Conservation (phyloP, 2,113 vertebrate species). For the Gymnocephalus cernua region DNA sequence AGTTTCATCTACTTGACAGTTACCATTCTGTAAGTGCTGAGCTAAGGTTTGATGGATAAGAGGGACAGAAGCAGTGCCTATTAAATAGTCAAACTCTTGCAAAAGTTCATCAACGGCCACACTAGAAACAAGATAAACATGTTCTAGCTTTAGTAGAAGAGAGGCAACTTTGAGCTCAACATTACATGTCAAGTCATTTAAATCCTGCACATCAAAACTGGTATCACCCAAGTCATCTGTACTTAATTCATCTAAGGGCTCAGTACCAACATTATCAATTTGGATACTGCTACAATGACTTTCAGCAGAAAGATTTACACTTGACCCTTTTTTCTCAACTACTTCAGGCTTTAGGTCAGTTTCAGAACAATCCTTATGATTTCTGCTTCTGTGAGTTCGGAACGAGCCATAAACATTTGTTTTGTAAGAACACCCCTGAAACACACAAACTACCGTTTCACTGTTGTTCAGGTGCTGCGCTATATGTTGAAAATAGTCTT, state of each 20-base stretch:
- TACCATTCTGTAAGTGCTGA: neutral
- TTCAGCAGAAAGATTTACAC: neutral
- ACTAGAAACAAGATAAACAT: neutral
- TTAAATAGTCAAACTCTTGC: neutral
- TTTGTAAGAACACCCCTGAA: neutral
- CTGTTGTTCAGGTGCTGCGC: neutral
- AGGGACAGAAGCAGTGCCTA: neutral
- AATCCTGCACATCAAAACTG: neutral
- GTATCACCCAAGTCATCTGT: neutral
- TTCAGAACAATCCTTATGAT: neutral
- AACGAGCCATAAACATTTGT: neutral
- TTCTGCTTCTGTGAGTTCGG: neutral
- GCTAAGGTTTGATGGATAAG: neutral
- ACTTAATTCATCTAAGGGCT: neutral
- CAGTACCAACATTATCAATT: neutral
- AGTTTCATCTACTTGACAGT: neutral
- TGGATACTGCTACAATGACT: neutral
- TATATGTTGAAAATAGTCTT: neutral
- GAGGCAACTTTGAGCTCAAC: neutral
- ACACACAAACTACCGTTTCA: neutral
- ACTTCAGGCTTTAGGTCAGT: neutral
- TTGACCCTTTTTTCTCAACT: neutral
- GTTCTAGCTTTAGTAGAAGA: neutral
- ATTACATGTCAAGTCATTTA: neutral
- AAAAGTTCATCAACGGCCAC: neutral